phyloP scores from a whole-genome alignment of 2,113 vertebrate species.

The Pedetes capensis region DNA sequence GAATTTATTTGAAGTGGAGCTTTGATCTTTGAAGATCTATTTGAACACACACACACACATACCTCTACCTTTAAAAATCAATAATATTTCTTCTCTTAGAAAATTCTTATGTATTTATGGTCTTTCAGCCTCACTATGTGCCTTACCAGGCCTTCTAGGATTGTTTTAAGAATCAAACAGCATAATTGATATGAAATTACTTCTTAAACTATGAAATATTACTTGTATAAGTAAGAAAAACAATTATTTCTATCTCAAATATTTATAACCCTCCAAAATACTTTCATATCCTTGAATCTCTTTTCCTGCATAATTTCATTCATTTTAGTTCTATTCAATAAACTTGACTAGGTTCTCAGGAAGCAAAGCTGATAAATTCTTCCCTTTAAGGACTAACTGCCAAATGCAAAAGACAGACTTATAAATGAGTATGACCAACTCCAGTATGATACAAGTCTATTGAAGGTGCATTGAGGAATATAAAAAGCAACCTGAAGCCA shows the following conservation, averaged over 20 bases:
- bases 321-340: background rate
- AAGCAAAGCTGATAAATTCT: background rate
- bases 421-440: background rate
- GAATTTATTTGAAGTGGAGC: slow-evolving; percentile 35
- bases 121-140: background rate
- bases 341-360: background rate
- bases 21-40: background rate
- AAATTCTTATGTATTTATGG: background rate
- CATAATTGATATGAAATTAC: background rate
- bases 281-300: background rate
- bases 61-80: background rate
- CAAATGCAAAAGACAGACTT: background rate
- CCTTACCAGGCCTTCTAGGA: background rate
- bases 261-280: background rate
- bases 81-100: background rate
- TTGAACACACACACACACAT: background rate
- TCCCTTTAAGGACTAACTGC: slow-evolving; percentile 6
- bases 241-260: background rate
- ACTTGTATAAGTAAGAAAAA: slow-evolving; percentile 17
- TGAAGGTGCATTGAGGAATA: background rate
- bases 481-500: background rate
- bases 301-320: background rate
- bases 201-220: background rate
- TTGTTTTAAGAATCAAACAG: slow-evolving; percentile 12
- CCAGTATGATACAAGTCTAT: background rate